These are phyloP conservation scores for Apocheima hispidaria DNA, from an alignment of 2,888 invertebrate species.

Conservation along the genomic window DNA sequence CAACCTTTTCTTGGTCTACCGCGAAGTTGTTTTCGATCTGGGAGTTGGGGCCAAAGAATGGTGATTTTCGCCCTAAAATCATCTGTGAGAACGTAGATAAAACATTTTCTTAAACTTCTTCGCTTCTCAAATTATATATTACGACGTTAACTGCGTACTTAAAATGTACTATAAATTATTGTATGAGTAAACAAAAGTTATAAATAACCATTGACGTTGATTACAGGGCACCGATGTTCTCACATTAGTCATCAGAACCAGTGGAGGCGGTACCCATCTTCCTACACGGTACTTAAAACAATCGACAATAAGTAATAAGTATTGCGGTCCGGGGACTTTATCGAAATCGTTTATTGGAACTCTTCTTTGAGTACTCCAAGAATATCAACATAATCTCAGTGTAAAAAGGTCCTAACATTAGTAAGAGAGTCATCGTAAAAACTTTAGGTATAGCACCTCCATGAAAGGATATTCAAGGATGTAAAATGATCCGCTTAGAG, in stretches of 20 bases:
- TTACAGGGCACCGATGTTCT: slow-evolving; percentile 36
- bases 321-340: too few species aligned
- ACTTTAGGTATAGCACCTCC: slow-evolving; percentile 20
- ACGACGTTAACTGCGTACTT: not conserved
- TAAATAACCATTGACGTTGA: slow-evolving; percentile 40
- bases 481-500: slow-evolving; percentile 2
- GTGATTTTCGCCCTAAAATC: not conserved
- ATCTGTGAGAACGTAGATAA: not conserved
- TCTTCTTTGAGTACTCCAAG: not conserved
- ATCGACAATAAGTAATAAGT: slow-evolving; percentile 11
- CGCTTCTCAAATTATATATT: slow-evolving; percentile 6
- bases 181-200: slow-evolving; percentile 19
- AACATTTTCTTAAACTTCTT: slow-evolving; percentile 3
- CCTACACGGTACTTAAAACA: slow-evolving; percentile 36
- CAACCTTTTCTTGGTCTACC: too few species aligned
- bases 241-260: slow-evolving; percentile 42
- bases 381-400: not conserved
- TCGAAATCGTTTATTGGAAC: slow-evolving; percentile 7
- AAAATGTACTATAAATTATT: slow-evolving; percentile 6
- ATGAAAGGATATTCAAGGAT: slow-evolving; percentile 26
- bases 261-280: slow-evolving; percentile 43
- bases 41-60: too few species aligned
- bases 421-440: slow-evolving; percentile 22
- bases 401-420: slow-evolving; percentile 2
- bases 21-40: too few species aligned